Conservation (phyloP, 2,113 vertebrate species). For the Aegypius monachus region DNA sequence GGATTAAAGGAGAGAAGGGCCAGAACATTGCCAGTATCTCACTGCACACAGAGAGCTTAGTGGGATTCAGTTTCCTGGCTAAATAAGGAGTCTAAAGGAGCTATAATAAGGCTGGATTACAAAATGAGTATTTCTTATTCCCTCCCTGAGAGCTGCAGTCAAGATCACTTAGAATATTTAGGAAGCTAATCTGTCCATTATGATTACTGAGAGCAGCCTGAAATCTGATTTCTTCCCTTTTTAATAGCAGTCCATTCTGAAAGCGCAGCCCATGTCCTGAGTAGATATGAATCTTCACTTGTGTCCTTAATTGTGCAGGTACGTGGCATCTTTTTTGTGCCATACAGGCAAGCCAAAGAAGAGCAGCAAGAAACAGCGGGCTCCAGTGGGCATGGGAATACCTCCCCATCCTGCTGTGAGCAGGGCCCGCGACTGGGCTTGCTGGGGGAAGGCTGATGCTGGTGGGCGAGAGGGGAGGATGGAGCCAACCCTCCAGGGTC, state of each 20-base stretch:
- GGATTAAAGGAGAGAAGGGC: background rate
- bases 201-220: background rate
- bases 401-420: background rate
- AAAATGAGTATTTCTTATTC: background rate
- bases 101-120: constrained; percentile 23
- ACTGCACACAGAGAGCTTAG: background rate
- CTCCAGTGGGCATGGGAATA: background rate
- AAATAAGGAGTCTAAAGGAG: constrained; percentile 22
- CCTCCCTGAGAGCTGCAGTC: background rate
- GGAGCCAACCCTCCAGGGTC: background rate
- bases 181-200: background rate
- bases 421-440: background rate
- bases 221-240: background rate
- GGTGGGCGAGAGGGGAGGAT: background rate
- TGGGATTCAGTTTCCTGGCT: background rate
- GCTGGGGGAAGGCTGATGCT: background rate
- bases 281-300: background rate
- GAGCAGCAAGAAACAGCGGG: fast-evolving
- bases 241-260: background rate
- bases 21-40: background rate
- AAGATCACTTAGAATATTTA: background rate
- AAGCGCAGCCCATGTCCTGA: background rate
- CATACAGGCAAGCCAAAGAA: background rate
- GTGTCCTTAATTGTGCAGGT: background rate
- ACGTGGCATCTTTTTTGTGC: background rate